Percentiles rank a stretch among this genome's conserved stretches.
These are phyloP conservation scores for Hecatera dysodea DNA, from an alignment of 2,888 invertebrate species.

Conservation along the genomic window DNA sequence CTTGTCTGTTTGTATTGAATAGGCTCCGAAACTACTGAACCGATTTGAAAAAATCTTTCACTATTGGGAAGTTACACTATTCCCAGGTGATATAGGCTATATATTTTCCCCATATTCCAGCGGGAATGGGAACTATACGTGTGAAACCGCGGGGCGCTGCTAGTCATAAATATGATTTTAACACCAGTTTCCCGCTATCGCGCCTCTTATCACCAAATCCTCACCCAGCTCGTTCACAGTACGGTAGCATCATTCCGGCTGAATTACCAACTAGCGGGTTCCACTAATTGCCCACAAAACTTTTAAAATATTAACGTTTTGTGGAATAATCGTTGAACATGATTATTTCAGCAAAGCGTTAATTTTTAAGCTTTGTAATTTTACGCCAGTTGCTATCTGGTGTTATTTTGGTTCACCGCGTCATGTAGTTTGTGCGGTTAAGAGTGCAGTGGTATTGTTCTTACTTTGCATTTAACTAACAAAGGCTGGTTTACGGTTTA, in stretches of 20 bases:
- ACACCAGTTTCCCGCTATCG: conserved; percentile 11
- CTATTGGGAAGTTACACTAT: no score
- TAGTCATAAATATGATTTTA: no score
- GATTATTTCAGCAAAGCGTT: conserved; percentile 52
- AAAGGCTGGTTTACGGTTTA: no score
- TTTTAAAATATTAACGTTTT: conserved; percentile 76
- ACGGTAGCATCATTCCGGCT: conserved; percentile 69
- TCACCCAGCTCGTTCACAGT: conserved; percentile 54
- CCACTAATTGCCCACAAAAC: conserved; percentile 76
- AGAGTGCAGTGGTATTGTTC: neutral
- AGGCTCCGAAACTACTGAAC: no score
- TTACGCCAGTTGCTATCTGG: conserved; percentile 22
- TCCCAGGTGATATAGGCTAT: no score
- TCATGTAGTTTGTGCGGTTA: neutral
- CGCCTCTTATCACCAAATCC: conserved; percentile 25
- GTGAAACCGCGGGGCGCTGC: no score
- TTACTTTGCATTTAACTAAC: neutral
- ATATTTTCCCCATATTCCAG: no score
- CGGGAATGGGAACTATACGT: no score
- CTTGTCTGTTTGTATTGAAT: no score
- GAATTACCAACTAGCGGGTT: conserved; percentile 75
- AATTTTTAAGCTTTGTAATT: conserved; percentile 47
- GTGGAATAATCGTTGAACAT: conserved; percentile 60
- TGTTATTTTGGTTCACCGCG: conserved; percentile 19
- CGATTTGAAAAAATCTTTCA: no score